Evolutionary conservation across 2,888 invertebrate genomes (phyloP), one percentile per base, ranked within the genome.

Genomic region (Eilema caniola): DNA sequence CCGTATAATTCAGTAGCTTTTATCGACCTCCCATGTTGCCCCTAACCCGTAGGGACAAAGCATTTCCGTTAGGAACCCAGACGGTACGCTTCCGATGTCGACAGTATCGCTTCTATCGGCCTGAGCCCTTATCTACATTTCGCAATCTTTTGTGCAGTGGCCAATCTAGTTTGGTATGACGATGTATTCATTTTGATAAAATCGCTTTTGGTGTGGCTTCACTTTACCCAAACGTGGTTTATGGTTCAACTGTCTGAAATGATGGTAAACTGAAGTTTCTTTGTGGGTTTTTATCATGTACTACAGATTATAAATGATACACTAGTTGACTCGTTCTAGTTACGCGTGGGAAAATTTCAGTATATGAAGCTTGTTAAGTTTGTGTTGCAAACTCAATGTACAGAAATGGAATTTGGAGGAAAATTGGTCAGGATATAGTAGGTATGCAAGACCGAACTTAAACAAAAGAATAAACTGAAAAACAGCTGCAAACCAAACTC

Each of bases 21-120:
- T 79, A 83, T 84, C 80, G 78, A 79, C 78, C 77, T 82, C 67
- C 75, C 73, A 66, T 72, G 76, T 79, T 78, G 83, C 81, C 84
- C 84, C 78, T 73, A 82, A 84, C 85, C 85, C 83, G 69, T 76
- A 77, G 87, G 90, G 89, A 91, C 92, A 91, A 91, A 89, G 90
- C 85, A 78, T 83, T 88, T 91, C 92, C 91, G 90, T 85, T 83
- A 77, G 83, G 74, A 79, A 82, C 86, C 83, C 83, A 86, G 87
- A 83, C 87, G 83, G 86, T 81, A 83, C 68, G 81, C 83, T 81
- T 86, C 88, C 88, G 87, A 86, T 86, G 86, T 82, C 77, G 86
- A 81, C 87, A 86, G 85, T 90, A 90, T 88, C 88, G 86, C 85
- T 87, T 70, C 83, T 83, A 83, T 84, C 81, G 80, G 73, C 73